Conservation (phyloP, 2,888 invertebrate genomes). For the Acheta domesticus region DNA sequence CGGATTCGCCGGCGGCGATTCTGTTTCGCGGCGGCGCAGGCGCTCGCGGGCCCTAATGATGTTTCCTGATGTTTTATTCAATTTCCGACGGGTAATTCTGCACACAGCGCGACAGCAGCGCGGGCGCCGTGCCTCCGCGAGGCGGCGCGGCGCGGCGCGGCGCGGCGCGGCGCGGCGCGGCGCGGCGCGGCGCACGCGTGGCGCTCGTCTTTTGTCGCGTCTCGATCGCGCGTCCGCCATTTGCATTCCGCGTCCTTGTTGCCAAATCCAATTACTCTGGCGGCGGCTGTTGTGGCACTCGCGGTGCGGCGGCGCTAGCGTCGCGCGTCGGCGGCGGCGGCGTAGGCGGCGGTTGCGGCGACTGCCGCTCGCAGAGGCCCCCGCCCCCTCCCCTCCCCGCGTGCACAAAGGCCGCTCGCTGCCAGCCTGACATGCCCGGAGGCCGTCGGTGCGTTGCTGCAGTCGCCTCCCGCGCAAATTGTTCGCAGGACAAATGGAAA, state of each 20-base stretch:
- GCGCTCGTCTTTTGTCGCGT: conserved; percentile 9
- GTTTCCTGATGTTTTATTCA: conserved; percentile 18
- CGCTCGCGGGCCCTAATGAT: conserved; percentile 8
- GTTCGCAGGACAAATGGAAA: no score
- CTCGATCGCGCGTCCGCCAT: neutral
- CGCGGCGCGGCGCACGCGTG: neutral
- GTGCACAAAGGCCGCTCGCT: no score
- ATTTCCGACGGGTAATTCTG: conserved; percentile 3
- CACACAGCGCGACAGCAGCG: neutral
- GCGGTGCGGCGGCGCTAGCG: neutral
- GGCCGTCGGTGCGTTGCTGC: no score
- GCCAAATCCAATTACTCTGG: conserved; percentile 18
- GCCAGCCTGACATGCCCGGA: no score
- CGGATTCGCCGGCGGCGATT: neutral
- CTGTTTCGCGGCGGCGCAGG: neutral
- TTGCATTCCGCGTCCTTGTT: conserved; percentile 9
- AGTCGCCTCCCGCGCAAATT: no score
- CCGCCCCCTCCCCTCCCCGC: neutral
- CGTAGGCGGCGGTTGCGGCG: neutral
- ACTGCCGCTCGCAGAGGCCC: neutral
- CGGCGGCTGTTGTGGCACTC: neutral
- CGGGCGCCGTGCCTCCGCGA: neutral
- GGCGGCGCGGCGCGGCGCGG: neutral
- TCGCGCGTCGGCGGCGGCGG: neutral
- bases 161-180: neutral